A percentile compares a stretch with the other conserved stretches of the same genome.
phyloP scores from a whole-genome alignment of 2,797 vertebrate genomes.

The Tenualosa ilisha region DNA sequence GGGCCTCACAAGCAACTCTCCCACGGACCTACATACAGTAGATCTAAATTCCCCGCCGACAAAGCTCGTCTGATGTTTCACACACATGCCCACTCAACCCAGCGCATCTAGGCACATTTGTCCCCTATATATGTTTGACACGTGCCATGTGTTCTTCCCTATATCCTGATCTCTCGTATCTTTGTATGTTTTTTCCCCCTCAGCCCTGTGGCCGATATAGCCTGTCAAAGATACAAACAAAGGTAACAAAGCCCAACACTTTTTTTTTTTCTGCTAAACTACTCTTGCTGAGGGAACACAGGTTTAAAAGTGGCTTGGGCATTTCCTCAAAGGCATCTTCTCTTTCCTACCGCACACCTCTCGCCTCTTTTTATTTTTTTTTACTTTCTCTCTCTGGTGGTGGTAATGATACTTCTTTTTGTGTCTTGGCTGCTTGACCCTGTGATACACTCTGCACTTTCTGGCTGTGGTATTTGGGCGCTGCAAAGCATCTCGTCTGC shows the following conservation, averaged over 20 bases:
- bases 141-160: background rate
- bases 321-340: background rate
- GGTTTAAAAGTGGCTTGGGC: background rate
- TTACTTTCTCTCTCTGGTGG: constrained; percentile 52
- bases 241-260: constrained; percentile 62
- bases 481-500: background rate
- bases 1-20: background rate
- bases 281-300: background rate
- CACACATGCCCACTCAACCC: background rate
- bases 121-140: background rate
- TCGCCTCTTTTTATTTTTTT: background rate
- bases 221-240: constrained; percentile 73
- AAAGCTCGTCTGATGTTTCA: background rate
- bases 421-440: constrained; percentile 27
- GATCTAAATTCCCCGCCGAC: background rate
- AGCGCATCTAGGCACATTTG: background rate
- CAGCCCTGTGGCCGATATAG: constrained; percentile 74
- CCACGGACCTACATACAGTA: background rate
- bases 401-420: constrained; percentile 41
- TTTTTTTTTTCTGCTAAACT: background rate
- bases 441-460: constrained; percentile 38
- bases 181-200: constrained; percentile 18
- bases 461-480: constrained; percentile 39
- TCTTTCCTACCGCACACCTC: constrained; percentile 20
- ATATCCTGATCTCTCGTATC: background rate